phyloP scores from a whole-genome alignment of 2,113 vertebrate genomes.

The Copsychus sechellarum region DNA sequence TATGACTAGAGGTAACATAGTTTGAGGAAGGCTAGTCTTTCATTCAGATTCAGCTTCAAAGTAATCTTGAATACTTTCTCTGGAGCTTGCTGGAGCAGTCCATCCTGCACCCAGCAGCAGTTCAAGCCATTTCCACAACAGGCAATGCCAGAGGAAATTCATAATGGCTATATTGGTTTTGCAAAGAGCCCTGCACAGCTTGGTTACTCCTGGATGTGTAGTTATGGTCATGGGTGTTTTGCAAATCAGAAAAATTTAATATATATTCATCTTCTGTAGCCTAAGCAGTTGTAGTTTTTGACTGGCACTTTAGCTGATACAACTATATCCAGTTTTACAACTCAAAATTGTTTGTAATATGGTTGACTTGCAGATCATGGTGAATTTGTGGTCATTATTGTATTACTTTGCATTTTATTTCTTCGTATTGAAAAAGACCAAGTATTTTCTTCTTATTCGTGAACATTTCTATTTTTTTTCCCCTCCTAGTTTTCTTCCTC shows the following conservation, averaged over 20 bases:
- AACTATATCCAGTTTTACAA: not conserved
- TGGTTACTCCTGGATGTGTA: not conserved
- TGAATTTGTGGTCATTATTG: not conserved
- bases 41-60: not conserved
- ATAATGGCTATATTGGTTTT: rapidly evolving
- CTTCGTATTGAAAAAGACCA: not conserved
- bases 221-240: not conserved
- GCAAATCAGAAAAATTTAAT: not conserved
- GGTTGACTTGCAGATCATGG: not conserved
- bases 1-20: not conserved
- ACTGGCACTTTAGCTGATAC: not conserved
- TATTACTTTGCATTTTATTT: not conserved
- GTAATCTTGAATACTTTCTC: not conserved
- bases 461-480: not conserved
- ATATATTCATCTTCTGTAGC: not conserved
- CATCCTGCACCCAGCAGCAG: not conserved
- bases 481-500: not conserved
- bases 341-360: not conserved
- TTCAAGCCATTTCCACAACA: not conserved
- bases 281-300: not conserved
- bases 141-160: not conserved
- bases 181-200: rapidly evolving
- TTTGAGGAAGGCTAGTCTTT: not conserved
- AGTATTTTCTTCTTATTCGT: not conserved
- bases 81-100: not conserved